A percentile compares a stretch with the other conserved stretches of the same genome.
These are phyloP conservation scores for Oncopodura yosiiana DNA, from an alignment of 1,140 invertebrate species.

Conservation along the genomic window DNA sequence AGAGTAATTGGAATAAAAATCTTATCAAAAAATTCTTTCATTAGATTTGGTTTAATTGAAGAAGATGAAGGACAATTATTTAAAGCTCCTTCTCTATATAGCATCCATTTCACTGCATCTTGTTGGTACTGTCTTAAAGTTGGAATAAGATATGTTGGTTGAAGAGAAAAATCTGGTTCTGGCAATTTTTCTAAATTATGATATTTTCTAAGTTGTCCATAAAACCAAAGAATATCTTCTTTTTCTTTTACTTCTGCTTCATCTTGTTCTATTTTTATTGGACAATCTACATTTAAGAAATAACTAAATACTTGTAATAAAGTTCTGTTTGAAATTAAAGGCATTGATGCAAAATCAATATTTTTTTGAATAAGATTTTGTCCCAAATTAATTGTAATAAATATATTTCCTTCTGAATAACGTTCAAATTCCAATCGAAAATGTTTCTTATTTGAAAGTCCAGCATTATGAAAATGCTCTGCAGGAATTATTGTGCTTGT, in stretches of 20 bases:
- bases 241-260: constrained; percentile 35
- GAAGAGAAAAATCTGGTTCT: constrained; percentile 39
- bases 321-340: too few relatives aligned
- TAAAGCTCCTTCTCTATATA: constrained; percentile 44
- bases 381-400: too few relatives aligned
- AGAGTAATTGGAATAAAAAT: constrained; percentile 34
- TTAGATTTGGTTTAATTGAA: neutral
- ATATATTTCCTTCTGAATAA: too few relatives aligned
- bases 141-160: constrained; percentile 47
- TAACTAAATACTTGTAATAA: too few relatives aligned
- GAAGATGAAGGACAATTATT: neutral
- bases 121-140: constrained; percentile 55
- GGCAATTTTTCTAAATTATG: constrained; percentile 38
- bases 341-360: too few relatives aligned
- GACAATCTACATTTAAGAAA: too few relatives aligned
- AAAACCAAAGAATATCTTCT: constrained; percentile 43
- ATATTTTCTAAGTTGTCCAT: constrained; percentile 41
- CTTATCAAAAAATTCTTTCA: constrained; percentile 22
- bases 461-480: too few relatives aligned
- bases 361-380: too few relatives aligned
- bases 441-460: too few relatives aligned
- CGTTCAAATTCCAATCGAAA: too few relatives aligned
- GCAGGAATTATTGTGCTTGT: too few relatives aligned
- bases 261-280: too few relatives aligned
- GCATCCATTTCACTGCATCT: constrained; percentile 59